These are phyloP conservation scores for Ictalurus furcatus DNA, from an alignment of 2,113 vertebrate species.

Conservation along the genomic window DNA sequence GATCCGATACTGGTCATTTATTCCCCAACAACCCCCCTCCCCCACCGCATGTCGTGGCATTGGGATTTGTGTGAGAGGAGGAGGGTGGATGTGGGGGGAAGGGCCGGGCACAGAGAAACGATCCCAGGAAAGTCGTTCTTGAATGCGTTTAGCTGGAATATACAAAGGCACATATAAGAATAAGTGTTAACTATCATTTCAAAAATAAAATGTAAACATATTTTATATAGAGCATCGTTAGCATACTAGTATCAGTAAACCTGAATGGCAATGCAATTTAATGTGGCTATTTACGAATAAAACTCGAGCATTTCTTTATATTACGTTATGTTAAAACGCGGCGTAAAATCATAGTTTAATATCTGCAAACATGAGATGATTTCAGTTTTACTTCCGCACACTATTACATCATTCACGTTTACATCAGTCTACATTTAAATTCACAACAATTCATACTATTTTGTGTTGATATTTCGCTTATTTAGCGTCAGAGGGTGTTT, in stretches of 20 bases:
- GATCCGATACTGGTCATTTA: not conserved
- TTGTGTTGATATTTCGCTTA: not conserved
- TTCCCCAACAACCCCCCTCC: too few relatives aligned
- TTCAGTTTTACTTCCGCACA: not conserved
- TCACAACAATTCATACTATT: too few relatives aligned
- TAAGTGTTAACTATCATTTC: not conserved
- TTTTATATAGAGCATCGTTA: not conserved
- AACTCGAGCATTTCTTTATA: not conserved
- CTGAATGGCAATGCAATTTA: not conserved
- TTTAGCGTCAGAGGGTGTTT: not conserved
- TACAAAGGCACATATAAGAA: too few relatives aligned
- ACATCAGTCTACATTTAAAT: too few relatives aligned
- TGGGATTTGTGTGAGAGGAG: not conserved
- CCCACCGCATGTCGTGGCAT: not conserved
- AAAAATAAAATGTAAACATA: not conserved
- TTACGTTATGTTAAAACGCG: not conserved
- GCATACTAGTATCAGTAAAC: not conserved
- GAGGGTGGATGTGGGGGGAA: not conserved
- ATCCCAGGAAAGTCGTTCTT: not conserved
- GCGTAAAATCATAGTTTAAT: not conserved
- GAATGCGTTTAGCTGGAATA: not conserved
- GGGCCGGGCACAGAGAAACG: not conserved
- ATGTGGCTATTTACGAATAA: not conserved
- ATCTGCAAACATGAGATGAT: not conserved
- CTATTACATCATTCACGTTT: not conserved